Conservation (phyloP, 2,888 invertebrate genomes). For the Urechis unicinctus region DNA sequence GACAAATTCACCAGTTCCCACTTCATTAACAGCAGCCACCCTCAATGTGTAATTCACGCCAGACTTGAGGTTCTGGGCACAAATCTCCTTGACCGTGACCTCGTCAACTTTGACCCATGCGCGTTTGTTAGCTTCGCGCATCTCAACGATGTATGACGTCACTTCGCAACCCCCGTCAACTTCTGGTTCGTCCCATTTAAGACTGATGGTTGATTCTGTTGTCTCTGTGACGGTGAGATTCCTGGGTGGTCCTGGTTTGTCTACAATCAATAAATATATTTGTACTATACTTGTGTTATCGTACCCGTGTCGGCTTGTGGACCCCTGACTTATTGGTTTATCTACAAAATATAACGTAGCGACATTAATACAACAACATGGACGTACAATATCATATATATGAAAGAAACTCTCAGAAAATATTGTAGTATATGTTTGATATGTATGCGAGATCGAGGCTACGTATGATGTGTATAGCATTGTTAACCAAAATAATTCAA, state of each 20-base stretch:
- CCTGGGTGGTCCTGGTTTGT: conserved; percentile 26
- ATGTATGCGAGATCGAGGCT: too few relatives aligned
- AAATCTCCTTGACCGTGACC: conserved; percentile 6
- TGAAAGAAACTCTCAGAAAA: too few relatives aligned
- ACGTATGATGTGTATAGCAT: too few relatives aligned
- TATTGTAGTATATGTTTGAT: too few relatives aligned
- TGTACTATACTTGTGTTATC: too few relatives aligned
- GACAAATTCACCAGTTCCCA: conserved; percentile 64
- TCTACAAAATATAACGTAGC: too few relatives aligned
- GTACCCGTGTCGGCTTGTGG: too few relatives aligned
- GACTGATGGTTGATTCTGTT: conserved; percentile 13
- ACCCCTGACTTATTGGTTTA: too few relatives aligned
- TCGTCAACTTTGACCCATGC: conserved; percentile 6
- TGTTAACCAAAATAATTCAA: too few relatives aligned
- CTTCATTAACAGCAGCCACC: conserved; percentile 52
- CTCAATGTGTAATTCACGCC: conserved; percentile 14
- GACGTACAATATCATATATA: too few relatives aligned
- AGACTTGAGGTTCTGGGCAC: conserved; percentile 9
- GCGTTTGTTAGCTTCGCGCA: conserved; percentile 10
- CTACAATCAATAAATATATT: conserved; percentile 13
- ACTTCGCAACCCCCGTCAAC: conserved; percentile 24
- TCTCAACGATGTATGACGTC: conserved; percentile 27
- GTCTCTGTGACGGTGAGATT: conserved; percentile 20
- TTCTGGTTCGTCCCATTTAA: conserved; percentile 59
- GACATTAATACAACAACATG: too few relatives aligned